phyloP scores from a whole-genome alignment of 92 coral and sea anemone species.

The Porites cylindrica region DNA sequence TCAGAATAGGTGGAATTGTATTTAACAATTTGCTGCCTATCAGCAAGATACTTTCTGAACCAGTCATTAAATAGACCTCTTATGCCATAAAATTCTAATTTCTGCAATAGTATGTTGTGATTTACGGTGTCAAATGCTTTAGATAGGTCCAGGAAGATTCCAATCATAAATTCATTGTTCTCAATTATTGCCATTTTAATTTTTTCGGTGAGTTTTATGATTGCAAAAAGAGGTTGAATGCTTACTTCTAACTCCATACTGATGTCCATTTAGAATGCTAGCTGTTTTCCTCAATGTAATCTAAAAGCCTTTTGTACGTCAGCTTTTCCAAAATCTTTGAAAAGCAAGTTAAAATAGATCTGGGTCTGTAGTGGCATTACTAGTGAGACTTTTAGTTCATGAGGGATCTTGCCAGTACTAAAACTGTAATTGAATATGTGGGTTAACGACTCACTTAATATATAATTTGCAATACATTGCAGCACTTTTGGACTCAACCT shows the following conservation, averaged over 20 bases:
- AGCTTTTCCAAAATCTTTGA: constrained; percentile 34
- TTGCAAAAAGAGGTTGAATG: constrained; percentile 20
- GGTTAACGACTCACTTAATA: neutral
- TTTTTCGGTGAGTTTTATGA: neutral
- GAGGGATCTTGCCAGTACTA: neutral
- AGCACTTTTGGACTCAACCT: neutral
- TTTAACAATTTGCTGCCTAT: constrained; percentile 19
- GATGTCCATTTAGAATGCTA: constrained; percentile 4
- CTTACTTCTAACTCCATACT: constrained; percentile 27
- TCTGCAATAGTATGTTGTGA: constrained; percentile 10
- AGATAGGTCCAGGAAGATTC: constrained; percentile 20
- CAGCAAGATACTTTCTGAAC: constrained; percentile 30
- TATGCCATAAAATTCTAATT: constrained; percentile 26
- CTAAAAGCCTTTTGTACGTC: constrained; percentile 3
- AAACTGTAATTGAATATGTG: neutral
- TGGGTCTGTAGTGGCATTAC: constrained; percentile 6
- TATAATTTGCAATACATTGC: neutral
- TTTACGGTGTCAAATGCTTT: constrained; percentile 41
- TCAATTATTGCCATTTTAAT: constrained; percentile 17
- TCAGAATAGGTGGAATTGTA: neutral
- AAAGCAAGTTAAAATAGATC: constrained; percentile 6
- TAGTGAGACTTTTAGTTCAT: neutral
- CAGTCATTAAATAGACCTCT: constrained; percentile 6
- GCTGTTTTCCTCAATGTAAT: constrained; percentile 8
- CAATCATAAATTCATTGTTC: neutral